Base-by-base conservation (phyloP, 2,888 invertebrate species). In the Eupithecia exiguata region DNA sequence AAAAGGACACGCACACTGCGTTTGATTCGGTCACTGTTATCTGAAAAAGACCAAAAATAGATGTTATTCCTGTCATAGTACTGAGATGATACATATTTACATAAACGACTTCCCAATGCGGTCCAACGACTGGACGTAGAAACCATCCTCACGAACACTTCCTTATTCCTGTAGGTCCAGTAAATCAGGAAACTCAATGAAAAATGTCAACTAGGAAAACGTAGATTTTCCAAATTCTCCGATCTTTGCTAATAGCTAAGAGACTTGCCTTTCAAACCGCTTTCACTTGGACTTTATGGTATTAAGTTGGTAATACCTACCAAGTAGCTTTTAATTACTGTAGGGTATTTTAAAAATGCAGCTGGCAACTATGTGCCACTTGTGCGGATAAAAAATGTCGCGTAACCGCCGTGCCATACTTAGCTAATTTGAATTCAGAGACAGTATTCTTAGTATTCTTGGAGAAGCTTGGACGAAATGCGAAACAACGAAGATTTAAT, bases 311-410 rank as follows among this genome's bases (percentile, higher is more conserved):
- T 65, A 63, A 53, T 73, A 65, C 25, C 30, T 68, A 77, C 61
- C 18, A 6, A 49, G n/a, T 62, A 68, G 35, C 21, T 25, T 61
- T 58, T 69, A 72, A 70, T 73, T 70, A 70, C 72, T 14, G 18
- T 14, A 25, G 63, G 49, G 61, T 40, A 75, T 74, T 74, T 69
- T 66, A 74, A 78, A 75, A 74, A 77, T 76, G 78, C 38, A 25
- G 62, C 30, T 61, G 18, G 63, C 63, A 65, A 36, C 53, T 53
- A n/a, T 49, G n/a, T 49, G n/a, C n/a, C 18, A 62, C 18, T 62
- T 36, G 10, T 38, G 63, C 10, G 63, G 16, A 25, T 25, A 58
- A 65, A 38, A 65, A 65, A 65, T 38, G 63, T 38, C 63, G 63
- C 36, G 63, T 38, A 65, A 38, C 63, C 30, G 38, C n/a, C 30